Conservation (phyloP, 2,797 vertebrate species). For the Sternotherus odoratus region DNA sequence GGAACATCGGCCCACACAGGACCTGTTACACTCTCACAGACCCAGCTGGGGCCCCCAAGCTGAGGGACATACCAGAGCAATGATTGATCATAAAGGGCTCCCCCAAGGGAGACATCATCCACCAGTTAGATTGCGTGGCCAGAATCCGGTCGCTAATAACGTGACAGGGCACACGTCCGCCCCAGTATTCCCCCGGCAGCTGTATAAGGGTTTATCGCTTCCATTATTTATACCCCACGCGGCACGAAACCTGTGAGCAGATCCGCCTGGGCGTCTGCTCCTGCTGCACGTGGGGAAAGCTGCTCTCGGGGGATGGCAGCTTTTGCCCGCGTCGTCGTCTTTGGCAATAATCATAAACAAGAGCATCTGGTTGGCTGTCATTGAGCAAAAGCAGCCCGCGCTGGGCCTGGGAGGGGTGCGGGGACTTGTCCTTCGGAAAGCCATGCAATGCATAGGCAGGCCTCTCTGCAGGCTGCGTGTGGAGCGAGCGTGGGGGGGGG, state of each 20-base stretch:
- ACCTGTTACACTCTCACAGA: not conserved
- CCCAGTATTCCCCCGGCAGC: conserved; percentile 48
- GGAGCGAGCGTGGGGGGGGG: not conserved
- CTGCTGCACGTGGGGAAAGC: not conserved
- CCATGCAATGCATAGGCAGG: not conserved
- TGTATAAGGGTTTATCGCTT: conserved; percentile 14
- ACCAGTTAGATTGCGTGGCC: not conserved
- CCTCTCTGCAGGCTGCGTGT: not conserved
- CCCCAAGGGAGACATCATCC: not conserved
- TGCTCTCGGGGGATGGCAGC: not conserved
- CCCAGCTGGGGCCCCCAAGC: not conserved
- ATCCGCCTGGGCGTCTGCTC: conserved; percentile 37
- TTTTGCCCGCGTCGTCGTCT: not conserved
- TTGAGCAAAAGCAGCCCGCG: not conserved
- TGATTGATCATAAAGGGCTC: not conserved
- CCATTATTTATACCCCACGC: conserved; percentile 52
- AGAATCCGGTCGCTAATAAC: not conserved
- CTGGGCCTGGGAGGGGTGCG: not conserved
- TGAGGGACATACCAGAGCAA: not conserved
- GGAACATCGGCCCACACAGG: too few species aligned
- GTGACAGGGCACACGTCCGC: not conserved
- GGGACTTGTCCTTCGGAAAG: not conserved
- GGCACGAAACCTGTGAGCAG: conserved; percentile 7
- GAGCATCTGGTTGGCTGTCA: not conserved
- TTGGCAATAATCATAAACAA: not conserved